Conservation (phyloP, 2,797 vertebrate genomes). For the Spinus pinus region DNA sequence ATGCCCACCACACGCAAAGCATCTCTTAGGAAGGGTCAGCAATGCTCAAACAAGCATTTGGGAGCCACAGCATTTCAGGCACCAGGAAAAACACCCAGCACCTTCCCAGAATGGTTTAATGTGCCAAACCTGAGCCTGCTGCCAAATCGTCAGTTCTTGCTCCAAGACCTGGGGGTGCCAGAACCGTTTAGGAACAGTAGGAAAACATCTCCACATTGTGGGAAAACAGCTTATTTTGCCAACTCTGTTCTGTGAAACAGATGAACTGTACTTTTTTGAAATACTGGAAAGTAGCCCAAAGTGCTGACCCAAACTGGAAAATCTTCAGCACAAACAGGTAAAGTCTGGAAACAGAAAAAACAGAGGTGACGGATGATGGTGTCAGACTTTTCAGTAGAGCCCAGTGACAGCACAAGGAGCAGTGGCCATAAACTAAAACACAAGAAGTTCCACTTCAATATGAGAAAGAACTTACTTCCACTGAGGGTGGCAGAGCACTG, state of each 20-base stretch:
- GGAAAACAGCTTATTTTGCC: conserved; percentile 1
- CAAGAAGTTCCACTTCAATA: background rate
- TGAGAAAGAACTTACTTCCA: background rate
- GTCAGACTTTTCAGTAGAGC: background rate
- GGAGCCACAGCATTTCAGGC: background rate
- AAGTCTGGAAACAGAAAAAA: background rate
- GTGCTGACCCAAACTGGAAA: background rate
- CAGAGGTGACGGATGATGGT: background rate
- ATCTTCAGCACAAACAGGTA: background rate
- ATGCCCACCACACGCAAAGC: background rate
- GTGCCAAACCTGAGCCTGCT: background rate
- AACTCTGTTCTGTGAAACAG: background rate
- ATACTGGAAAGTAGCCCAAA: background rate
- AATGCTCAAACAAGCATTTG: background rate
- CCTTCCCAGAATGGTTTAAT: background rate
- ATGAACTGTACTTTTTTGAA: background rate
- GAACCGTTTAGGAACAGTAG: background rate
- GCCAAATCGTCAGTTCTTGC: background rate
- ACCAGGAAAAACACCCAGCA: fast-evolving
- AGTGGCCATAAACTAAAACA: background rate
- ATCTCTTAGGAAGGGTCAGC: background rate
- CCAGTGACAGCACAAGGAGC: background rate
- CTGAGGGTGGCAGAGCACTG: background rate
- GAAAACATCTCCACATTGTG: conserved; percentile 10
- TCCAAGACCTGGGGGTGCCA: conserved; percentile 15